A percentile compares a stretch with the other conserved stretches of the same genome.
Conservation (phyloP, 2,888 invertebrate species). For the Arctia plantaginis region DNA sequence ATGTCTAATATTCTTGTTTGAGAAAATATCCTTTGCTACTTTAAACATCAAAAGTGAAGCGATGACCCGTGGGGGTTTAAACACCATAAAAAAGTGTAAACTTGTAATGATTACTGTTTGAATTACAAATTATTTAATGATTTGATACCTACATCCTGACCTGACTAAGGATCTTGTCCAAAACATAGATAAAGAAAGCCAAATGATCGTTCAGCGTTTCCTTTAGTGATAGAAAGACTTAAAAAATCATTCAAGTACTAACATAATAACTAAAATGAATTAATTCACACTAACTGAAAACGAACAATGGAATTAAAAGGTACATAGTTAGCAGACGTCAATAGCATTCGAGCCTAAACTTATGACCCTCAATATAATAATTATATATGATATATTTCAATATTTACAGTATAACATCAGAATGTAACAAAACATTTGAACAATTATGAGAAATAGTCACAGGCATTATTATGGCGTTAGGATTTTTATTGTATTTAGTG, state of each 20-base stretch:
- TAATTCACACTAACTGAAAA: background rate
- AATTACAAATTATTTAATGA: background rate
- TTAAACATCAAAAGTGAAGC: background rate
- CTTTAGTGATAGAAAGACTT: background rate
- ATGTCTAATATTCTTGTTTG: background rate
- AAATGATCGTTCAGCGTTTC: background rate
- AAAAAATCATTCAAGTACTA: slow-evolving; percentile 1
- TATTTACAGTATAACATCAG: no score
- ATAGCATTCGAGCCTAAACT: slow-evolving; percentile 1
- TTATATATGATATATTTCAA: background rate
- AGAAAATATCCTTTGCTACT: background rate
- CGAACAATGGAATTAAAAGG: background rate
- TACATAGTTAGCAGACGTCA: background rate
- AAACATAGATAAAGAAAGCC: background rate
- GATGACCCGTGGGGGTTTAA: background rate
- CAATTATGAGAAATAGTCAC: no score
- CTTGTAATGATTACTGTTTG: background rate
- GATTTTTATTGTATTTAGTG: no score
- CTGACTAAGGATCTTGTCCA: background rate
- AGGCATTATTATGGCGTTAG: no score
- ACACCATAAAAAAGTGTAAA: background rate
- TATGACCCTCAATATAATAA: background rate
- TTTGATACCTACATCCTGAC: background rate
- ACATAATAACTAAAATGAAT: background rate
- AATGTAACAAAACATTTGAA: no score